Conservation (phyloP, 1,140 invertebrate genomes). For the Micrasema longulum region DNA sequence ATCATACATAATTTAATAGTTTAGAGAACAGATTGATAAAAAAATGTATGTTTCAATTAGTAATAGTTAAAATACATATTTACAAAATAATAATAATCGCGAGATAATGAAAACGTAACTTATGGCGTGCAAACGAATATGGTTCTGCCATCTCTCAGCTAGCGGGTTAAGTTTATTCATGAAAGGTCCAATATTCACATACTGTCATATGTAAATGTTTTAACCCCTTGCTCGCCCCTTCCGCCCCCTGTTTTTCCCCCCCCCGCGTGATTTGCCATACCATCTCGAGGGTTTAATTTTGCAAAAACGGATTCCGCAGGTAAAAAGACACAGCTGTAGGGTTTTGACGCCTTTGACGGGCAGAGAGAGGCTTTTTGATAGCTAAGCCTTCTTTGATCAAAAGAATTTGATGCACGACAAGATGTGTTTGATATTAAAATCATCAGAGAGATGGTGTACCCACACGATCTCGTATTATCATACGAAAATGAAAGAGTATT, state of each 20-base stretch:
- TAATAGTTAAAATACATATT: no score
- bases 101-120: no score
- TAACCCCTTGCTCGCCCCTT: not conserved
- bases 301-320: slow-evolving; percentile 40
- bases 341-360: slow-evolving; percentile 37
- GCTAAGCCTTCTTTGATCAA: slow-evolving; percentile 36
- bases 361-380: slow-evolving; percentile 31
- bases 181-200: slow-evolving; percentile 38
- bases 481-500: slow-evolving; percentile 7
- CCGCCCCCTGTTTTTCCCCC: not conserved
- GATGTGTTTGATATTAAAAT: slow-evolving; percentile 37
- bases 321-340: slow-evolving; percentile 28
- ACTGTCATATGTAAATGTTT: slow-evolving; percentile 29
- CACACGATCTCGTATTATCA: slow-evolving; percentile 10
- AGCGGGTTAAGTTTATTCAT: slow-evolving; percentile 38
- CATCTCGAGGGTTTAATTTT: slow-evolving; percentile 37
- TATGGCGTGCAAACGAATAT: no score
- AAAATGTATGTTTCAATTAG: no score
- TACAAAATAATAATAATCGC: no score
- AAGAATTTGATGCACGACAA: slow-evolving; percentile 38
- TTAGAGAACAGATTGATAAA: no score
- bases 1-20: no score
- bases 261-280: slow-evolving; percentile 1
- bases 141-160: not conserved
- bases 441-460: slow-evolving; percentile 1